Conservation (phyloP, 2,797 vertebrate genomes). For the Euthynnus affinis region DNA sequence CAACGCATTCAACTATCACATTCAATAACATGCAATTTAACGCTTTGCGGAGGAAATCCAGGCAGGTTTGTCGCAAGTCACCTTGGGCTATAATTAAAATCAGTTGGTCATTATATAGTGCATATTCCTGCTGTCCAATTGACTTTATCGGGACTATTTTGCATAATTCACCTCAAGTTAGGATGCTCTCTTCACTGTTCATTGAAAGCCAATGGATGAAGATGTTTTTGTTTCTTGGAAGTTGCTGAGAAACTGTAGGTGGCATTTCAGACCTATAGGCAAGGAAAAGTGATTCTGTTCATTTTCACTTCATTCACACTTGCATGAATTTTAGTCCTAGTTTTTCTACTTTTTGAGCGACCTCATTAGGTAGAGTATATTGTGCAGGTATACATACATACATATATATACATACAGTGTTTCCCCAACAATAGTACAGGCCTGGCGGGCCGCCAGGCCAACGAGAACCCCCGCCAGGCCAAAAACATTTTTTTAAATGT, state of each 20-base stretch:
- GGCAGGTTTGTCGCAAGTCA: slow-evolving; percentile 40
- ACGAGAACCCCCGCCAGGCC: too few relatives aligned
- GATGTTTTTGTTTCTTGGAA: neutral
- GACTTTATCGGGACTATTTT: slow-evolving; percentile 45
- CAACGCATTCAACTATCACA: slow-evolving; percentile 34
- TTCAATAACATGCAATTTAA: slow-evolving; percentile 68
- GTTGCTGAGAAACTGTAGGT: slow-evolving; percentile 4
- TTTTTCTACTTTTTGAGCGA: neutral
- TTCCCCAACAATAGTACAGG: too few relatives aligned
- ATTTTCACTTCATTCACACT: slow-evolving; percentile 16
- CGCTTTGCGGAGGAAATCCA: slow-evolving; percentile 50
- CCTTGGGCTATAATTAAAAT: slow-evolving; percentile 63
- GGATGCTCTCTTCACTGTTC: neutral
- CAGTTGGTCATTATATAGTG: slow-evolving; percentile 36
- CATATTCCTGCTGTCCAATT: slow-evolving; percentile 27
- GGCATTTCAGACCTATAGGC: slow-evolving; percentile 2
- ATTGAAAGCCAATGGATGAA: slow-evolving; percentile 8
- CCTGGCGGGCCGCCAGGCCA: too few relatives aligned
- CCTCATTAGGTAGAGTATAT: neutral
- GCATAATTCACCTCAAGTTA: slow-evolving; percentile 43
- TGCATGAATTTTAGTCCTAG: neutral
- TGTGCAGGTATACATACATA: too few relatives aligned
- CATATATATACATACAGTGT: too few relatives aligned
- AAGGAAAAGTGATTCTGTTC: slow-evolving; percentile 17
- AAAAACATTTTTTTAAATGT: too few relatives aligned